Evolutionary conservation across 2,113 vertebrate species (phyloP), one percentile per base, ranked within the genome.

Genomic region (Rhadina sibilatrix): DNA sequence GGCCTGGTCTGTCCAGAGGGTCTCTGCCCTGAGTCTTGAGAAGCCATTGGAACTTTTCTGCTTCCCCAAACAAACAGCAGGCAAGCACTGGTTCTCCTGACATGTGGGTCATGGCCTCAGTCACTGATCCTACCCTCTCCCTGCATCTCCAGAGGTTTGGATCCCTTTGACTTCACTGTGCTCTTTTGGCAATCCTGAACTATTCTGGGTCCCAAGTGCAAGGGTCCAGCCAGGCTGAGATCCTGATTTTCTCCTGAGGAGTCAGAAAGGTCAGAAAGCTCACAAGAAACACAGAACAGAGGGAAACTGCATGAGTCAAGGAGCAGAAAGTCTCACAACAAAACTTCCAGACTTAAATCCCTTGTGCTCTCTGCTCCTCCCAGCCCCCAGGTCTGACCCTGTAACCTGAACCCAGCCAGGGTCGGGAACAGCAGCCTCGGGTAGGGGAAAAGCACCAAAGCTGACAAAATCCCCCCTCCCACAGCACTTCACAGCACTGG

Each of bases 341-440:
- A 33, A 85, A 50, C 38, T 75, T 31, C n/a, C 42, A 84, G 65
- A 47, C 8, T 89, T n/a, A 50, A 70, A 12, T 78, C 49, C 30
- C 23, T 60, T 3, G 0, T 1, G 2, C 30, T 18, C 10, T 16
- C 3, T 2, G 46, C 59, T 83, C 28, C 66, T 77, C 59, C 31
- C 30, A 88, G 28, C 10, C 13, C 56, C 3, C 25, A 35, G 42
- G 17, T 47, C 54, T 0, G 0, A 52, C 10, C 16, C 20, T 23
- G 11, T 47, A 77, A 60, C 27, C 52, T 63, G 47, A 94, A 69
- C 31, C 20, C 46, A 76, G n/a, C 2, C 82, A 59, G 42, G 61
- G 14, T 38, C 0, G 0, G 52, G 35, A 93, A 75, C 8, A 63
- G 60, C 52, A 92, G 31, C 31, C 38, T 86, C 64, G 40, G 35